Conservation (phyloP, 2,888 invertebrate genomes). For the Leptogaster cylindrica region DNA sequence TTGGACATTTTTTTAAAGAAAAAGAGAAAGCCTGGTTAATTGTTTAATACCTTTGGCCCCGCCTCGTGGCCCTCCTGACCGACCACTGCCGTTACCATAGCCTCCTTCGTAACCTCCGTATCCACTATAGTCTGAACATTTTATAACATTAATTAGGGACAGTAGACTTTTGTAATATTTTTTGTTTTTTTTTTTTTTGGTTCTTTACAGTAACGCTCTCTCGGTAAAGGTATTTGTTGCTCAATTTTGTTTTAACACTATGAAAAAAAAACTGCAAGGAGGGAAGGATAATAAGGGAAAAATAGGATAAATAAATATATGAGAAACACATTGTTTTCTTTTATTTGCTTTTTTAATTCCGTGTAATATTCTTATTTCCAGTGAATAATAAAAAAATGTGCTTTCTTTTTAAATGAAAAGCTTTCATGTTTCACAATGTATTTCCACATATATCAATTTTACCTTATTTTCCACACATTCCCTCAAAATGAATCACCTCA, state of each 20-base stretch:
- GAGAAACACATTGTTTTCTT: constrained; percentile 54
- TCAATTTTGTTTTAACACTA: constrained; percentile 15
- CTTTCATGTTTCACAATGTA: constrained; percentile 63
- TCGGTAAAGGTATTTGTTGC: constrained; percentile 15
- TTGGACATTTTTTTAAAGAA: constrained; percentile 29
- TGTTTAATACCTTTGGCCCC: constrained; percentile 78
- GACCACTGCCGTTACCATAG: constrained; percentile 80
- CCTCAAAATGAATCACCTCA: constrained; percentile 63
- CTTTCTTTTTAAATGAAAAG: constrained; percentile 25
- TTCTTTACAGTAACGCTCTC: constrained; percentile 20
- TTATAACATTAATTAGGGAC: constrained; percentile 43
- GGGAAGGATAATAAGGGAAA: constrained; percentile 46
- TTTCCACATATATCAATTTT: constrained; percentile 57
- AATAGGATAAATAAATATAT: constrained; percentile 52
- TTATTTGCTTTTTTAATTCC: constrained; percentile 40
- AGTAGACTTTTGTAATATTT: too few relatives aligned
- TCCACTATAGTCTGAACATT: constrained; percentile 78
- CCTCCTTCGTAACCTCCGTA: constrained; percentile 89
- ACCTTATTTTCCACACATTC: constrained; percentile 61
- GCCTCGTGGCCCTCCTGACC: constrained; percentile 82
- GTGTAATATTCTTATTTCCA: constrained; percentile 47
- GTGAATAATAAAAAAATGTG: constrained; percentile 45
- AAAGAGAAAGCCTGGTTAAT: constrained; percentile 41
- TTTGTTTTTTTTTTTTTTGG: too few relatives aligned
- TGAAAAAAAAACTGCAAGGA: too few relatives aligned